phyloP scores from a whole-genome alignment of 2,113 vertebrate species.

The Sander vitreus region DNA sequence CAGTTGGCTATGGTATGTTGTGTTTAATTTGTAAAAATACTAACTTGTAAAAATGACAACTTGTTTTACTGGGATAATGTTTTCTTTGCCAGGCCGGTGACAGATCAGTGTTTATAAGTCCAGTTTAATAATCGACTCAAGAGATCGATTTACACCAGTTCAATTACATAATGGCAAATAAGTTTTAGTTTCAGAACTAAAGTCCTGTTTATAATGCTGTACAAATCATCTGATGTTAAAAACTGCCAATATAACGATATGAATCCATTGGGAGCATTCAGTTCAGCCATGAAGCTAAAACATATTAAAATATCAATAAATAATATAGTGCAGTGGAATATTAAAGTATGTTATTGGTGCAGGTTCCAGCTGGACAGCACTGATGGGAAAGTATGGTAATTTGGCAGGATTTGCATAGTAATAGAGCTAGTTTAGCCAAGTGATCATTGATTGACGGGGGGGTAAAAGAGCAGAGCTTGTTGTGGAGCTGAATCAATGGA shows the following conservation, averaged over 20 bases:
- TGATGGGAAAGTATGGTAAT: conserved; percentile 29
- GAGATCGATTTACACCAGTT: not conserved
- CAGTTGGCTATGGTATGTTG: no score
- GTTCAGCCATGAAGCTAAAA: not conserved
- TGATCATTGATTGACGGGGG: conserved; percentile 40
- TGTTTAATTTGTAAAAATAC: no score
- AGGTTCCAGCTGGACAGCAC: conserved; percentile 26
- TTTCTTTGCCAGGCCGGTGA: no score
- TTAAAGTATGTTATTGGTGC: conserved; percentile 6
- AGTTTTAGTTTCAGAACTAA: not conserved
- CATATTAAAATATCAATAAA: not conserved
- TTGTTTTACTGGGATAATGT: no score
- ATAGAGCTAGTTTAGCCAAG: conserved; percentile 29
- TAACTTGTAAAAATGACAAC: no score
- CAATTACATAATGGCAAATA: not conserved
- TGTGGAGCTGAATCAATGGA: not conserved
- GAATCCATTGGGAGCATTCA: not conserved
- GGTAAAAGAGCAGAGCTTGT: not conserved
- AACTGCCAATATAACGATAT: not conserved
- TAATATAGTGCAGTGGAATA: conserved; percentile 27
- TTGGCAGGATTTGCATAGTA: conserved; percentile 57
- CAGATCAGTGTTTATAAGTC: not conserved
- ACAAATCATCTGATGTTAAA: not conserved
- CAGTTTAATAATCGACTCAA: not conserved
- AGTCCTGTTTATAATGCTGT: not conserved